Conservation (phyloP, 2,888 invertebrate genomes). For the Nasonovia ribisnigri region DNA sequence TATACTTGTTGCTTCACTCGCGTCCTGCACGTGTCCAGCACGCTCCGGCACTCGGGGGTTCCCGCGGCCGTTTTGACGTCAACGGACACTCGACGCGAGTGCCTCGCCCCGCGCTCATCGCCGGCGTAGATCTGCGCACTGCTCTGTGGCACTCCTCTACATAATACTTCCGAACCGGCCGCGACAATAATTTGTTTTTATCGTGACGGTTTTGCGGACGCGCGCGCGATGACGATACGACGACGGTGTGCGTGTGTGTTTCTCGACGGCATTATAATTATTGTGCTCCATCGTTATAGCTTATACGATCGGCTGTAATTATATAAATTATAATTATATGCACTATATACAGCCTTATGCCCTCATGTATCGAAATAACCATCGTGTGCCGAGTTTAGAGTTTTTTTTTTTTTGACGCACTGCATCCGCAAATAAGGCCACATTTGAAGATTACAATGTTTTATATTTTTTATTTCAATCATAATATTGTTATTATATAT, state of each 20-base stretch:
- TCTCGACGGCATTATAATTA: not conserved
- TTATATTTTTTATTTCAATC: not conserved
- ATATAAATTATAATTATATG: not conserved
- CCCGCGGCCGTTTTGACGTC: conserved; percentile 57
- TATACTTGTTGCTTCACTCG: conserved; percentile 49
- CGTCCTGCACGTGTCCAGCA: conserved; percentile 58
- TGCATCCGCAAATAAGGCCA: not conserved
- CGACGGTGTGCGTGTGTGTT: not conserved
- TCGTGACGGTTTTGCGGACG: not conserved
- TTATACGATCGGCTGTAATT: not conserved
- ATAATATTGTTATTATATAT: not conserved
- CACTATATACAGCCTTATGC: not conserved
- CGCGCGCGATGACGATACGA: not conserved
- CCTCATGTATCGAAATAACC: not conserved
- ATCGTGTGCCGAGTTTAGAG: not conserved
- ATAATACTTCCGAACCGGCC: not conserved
- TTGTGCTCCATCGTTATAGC: not conserved
- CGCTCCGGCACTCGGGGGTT: conserved; percentile 44
- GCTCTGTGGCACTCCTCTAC: not conserved
- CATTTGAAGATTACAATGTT: not conserved
- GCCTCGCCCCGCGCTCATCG: not conserved
- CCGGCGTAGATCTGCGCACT: not conserved
- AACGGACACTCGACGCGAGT: conserved; percentile 53
- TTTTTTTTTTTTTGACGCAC: not conserved
- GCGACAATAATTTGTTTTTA: not conserved